phyloP scores from a whole-genome alignment of 37 sponge, comb jelly and placozoan genomes.

The Aphrocallistes beatrix region DNA sequence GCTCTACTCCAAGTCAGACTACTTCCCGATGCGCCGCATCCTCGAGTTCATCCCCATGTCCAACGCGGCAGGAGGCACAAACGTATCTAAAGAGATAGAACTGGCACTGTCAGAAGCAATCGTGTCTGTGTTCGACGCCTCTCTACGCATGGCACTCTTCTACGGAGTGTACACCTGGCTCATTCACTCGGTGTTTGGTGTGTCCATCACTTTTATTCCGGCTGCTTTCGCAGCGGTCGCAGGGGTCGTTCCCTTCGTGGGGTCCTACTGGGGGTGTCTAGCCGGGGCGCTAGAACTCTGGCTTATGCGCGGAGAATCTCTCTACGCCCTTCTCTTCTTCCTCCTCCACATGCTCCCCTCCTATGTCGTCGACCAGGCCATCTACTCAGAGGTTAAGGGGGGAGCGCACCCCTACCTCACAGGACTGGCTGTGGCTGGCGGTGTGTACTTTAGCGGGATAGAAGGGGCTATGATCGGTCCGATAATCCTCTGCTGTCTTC shows the following conservation, averaged over 20 bases:
- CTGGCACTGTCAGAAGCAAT: slow-evolving; percentile 19
- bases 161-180: slow-evolving; percentile 92
- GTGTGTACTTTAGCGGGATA: slow-evolving; percentile 82
- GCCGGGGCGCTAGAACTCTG: slow-evolving; percentile 81
- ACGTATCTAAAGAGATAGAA: neutral
- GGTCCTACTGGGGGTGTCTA: slow-evolving; percentile 78
- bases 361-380: slow-evolving; percentile 63
- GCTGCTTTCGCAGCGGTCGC: slow-evolving; percentile 81
- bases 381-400: slow-evolving; percentile 88
- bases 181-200: slow-evolving; percentile 60
- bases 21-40: slow-evolving; percentile 55
- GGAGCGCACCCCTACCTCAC: slow-evolving; percentile 89
- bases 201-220: slow-evolving; percentile 71
- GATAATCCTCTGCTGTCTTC: slow-evolving; percentile 70
- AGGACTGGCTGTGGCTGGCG: slow-evolving; percentile 87
- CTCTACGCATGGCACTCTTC: slow-evolving; percentile 61
- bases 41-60: slow-evolving; percentile 37
- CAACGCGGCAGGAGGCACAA: neutral
- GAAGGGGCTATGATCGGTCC: slow-evolving; percentile 96
- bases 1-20: slow-evolving; percentile 49
- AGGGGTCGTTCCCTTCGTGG: slow-evolving; percentile 76
- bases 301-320: slow-evolving; percentile 49
- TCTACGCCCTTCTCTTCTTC: slow-evolving; percentile 42
- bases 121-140: slow-evolving; percentile 64
- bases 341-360: slow-evolving; percentile 60